Evolutionary conservation across 2,888 invertebrate species (phyloP).

Genomic region (Rhagium mordax): DNA sequence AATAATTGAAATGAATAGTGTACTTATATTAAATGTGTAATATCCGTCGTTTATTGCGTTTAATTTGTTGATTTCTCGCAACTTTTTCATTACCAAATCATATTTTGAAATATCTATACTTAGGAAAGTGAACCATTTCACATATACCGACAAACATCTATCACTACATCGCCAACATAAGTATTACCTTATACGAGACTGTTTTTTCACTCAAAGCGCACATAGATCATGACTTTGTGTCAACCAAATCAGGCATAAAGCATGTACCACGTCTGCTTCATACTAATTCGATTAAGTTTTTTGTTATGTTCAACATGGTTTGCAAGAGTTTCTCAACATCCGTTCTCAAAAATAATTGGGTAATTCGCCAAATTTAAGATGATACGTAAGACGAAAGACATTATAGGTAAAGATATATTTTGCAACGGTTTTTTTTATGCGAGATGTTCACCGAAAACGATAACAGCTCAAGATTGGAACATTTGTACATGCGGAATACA

Average conservation of each 20-base stretch:
- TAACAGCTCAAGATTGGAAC: too few relatives aligned
- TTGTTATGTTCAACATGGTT: not conserved
- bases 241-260: not conserved
- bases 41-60: not conserved
- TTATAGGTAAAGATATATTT: not conserved
- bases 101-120: not conserved
- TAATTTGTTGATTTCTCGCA: not conserved
- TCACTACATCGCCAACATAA: not conserved
- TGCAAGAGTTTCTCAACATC: conserved; percentile 9
- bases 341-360: conserved; percentile 13
- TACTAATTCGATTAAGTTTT: not conserved
- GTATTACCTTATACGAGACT: not conserved
- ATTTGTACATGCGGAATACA: not conserved
- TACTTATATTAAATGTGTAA: not conserved
- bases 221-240: not conserved
- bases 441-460: too few relatives aligned
- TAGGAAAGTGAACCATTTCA: not conserved
- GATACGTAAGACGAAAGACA: not conserved
- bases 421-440: not conserved
- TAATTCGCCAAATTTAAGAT: conserved; percentile 4
- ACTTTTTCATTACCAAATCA: not conserved
- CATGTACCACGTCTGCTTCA: not conserved
- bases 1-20: too few relatives aligned
- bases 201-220: not conserved
- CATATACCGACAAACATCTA: not conserved